Evolutionary conservation across 2,888 invertebrate species (phyloP).

Genomic region (Fabriciana adippe): DNA sequence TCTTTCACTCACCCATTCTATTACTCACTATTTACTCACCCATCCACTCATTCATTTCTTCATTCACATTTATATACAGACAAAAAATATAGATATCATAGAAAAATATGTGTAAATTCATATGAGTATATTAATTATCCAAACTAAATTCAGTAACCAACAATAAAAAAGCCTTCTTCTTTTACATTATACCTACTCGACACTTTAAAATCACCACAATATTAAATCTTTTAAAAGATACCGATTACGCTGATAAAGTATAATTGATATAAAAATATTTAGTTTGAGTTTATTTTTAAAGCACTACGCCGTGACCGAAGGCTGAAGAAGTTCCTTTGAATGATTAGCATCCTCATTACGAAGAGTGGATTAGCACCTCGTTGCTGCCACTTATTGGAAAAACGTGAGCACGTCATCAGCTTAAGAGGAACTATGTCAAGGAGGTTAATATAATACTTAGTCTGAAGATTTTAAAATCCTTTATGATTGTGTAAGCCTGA

Average conservation of each 20-base stretch:
- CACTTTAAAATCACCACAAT: too few species aligned
- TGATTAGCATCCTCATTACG: conserved; percentile 62
- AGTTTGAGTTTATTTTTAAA: conserved; percentile 1
- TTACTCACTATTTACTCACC: too few species aligned
- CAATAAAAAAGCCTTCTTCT: too few species aligned
- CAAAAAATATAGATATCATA: too few species aligned
- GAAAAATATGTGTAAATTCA: too few species aligned
- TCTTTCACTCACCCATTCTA: too few species aligned
- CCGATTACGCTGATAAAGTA: neutral
- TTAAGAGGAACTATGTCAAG: conserved; percentile 39
- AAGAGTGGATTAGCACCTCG: conserved; percentile 55
- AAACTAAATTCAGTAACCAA: too few species aligned
- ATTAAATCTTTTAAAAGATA: neutral
- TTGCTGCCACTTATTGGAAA: conserved; percentile 48
- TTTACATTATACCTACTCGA: too few species aligned
- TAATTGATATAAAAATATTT: conserved; percentile 17
- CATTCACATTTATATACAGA: too few species aligned
- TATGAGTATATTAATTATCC: too few species aligned
- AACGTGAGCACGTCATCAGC: conserved; percentile 45
- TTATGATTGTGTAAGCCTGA: conserved; percentile 4
- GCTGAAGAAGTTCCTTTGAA: conserved; percentile 52
- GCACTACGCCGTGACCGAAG: conserved; percentile 26
- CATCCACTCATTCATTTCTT: too few species aligned
- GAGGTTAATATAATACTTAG: conserved; percentile 26
- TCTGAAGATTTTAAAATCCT: conserved; percentile 4